Conservation (phyloP, 2,888 invertebrate species). For the Hirudinaria manillensis region DNA sequence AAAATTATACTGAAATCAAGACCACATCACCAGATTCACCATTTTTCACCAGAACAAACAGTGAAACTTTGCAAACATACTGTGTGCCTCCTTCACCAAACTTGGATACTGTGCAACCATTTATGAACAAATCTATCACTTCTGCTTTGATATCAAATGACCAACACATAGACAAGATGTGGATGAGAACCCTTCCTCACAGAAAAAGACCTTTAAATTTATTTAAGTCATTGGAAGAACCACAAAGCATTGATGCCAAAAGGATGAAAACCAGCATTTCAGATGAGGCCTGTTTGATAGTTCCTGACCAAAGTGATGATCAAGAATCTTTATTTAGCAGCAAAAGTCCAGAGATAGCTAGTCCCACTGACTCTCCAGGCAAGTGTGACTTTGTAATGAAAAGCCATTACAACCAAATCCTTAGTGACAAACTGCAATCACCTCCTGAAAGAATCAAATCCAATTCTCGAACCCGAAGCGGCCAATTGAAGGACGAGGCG, state of each 20-base stretch:
- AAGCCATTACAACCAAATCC: not conserved
- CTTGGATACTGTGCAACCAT: no score
- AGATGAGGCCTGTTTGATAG: not conserved
- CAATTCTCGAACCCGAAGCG: not conserved
- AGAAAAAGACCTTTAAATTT: slow-evolving; percentile 20
- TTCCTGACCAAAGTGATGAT: slow-evolving; percentile 9
- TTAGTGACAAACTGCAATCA: no score
- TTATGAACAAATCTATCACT: no score
- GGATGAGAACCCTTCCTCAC: slow-evolving; percentile 24
- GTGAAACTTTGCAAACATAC: no score
- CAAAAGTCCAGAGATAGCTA: not conserved
- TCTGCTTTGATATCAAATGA: no score
- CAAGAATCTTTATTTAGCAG: slow-evolving; percentile 13
- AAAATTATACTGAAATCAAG: no score
- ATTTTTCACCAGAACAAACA: no score
- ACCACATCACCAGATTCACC: no score
- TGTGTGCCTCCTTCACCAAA: no score
- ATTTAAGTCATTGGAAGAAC: not conserved
- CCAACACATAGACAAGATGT: not conserved
- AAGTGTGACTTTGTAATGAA: not conserved
- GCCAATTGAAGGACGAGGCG: slow-evolving; percentile 66
- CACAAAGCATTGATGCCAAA: not conserved
- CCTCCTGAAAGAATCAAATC: not conserved
- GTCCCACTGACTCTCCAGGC: not conserved
- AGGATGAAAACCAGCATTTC: not conserved